These are phyloP conservation scores for Cordylochernes scorpioides DNA, from an alignment of 2,888 invertebrate genomes.

Conservation along the genomic window DNA sequence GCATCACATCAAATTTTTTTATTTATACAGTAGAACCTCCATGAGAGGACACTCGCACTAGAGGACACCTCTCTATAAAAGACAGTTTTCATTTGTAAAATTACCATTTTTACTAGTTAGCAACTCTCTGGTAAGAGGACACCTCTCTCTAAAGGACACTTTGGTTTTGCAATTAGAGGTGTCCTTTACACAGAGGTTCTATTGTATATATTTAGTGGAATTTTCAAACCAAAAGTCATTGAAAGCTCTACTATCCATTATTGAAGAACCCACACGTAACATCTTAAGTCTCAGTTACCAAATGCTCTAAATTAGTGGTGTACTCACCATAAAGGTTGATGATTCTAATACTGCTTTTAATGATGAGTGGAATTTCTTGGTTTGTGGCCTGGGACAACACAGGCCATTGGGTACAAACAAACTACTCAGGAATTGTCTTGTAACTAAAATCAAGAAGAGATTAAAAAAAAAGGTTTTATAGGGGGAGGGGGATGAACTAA, in stretches of 20 bases:
- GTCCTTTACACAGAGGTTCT: too few species aligned
- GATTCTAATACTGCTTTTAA: slow-evolving; percentile 67
- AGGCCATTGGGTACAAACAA: too few species aligned
- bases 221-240: background rate
- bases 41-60: too few species aligned
- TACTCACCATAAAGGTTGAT: slow-evolving; percentile 48
- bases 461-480: background rate
- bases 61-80: too few species aligned
- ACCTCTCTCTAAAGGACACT: too few species aligned
- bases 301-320: background rate
- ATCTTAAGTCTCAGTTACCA: background rate
- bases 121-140: too few species aligned
- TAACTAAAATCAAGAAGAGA: background rate
- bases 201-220: too few species aligned
- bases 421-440: background rate
- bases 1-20: too few species aligned
- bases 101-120: too few species aligned
- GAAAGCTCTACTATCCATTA: background rate
- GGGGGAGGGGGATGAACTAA: background rate
- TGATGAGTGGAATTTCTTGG: slow-evolving; percentile 58
- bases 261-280: background rate
- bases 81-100: too few species aligned
- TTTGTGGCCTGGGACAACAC: slow-evolving; percentile 37
- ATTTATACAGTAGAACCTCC: too few species aligned
- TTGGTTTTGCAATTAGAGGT: too few species aligned